Conservation (phyloP, 1,140 invertebrate species). For the Rhizoglyphus robini region DNA sequence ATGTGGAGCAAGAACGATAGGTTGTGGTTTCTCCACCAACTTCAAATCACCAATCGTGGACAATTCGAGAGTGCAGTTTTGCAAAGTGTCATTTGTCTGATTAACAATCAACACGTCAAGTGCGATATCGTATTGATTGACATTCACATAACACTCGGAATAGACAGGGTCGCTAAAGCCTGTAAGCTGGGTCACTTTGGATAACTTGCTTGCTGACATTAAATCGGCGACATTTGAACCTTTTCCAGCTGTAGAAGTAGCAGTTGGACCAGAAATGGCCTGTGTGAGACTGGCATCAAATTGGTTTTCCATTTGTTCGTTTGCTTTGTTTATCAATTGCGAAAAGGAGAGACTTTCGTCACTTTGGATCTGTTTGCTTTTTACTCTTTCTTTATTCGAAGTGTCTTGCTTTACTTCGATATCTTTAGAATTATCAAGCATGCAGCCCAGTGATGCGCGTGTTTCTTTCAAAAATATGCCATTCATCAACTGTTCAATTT, state of each 20-base stretch:
- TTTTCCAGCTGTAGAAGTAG: slow-evolving; percentile 50
- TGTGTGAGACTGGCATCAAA: slow-evolving; percentile 89
- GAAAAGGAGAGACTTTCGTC: slow-evolving; percentile 22
- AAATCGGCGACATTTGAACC: slow-evolving; percentile 30
- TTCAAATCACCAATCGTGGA: slow-evolving; percentile 93
- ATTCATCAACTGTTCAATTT: slow-evolving; percentile 9
- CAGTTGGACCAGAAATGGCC: slow-evolving; percentile 53
- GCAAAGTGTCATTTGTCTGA: slow-evolving; percentile 90
- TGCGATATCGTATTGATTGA: slow-evolving; percentile 97
- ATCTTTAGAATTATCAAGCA: slow-evolving; percentile 20
- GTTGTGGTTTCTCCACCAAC: slow-evolving; percentile 89
- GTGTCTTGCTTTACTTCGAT: slow-evolving; percentile 18
- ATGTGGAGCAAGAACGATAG: slow-evolving; percentile 82
- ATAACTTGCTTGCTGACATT: slow-evolving; percentile 28
- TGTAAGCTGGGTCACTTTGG: slow-evolving; percentile 86
- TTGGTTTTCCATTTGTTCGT: slow-evolving; percentile 22
- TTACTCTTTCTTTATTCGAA: neutral
- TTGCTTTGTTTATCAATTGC: slow-evolving; percentile 19
- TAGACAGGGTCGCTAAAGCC: slow-evolving; percentile 99
- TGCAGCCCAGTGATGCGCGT: slow-evolving; percentile 16
- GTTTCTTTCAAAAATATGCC: slow-evolving; percentile 20
- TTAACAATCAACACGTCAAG: slow-evolving; percentile 95
- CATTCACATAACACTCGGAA: slow-evolving; percentile 95
- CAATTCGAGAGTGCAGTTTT: slow-evolving; percentile 93
- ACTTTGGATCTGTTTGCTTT: slow-evolving; percentile 11